Conservation (phyloP, 2,113 vertebrate species). For the Cygnus atratus region DNA sequence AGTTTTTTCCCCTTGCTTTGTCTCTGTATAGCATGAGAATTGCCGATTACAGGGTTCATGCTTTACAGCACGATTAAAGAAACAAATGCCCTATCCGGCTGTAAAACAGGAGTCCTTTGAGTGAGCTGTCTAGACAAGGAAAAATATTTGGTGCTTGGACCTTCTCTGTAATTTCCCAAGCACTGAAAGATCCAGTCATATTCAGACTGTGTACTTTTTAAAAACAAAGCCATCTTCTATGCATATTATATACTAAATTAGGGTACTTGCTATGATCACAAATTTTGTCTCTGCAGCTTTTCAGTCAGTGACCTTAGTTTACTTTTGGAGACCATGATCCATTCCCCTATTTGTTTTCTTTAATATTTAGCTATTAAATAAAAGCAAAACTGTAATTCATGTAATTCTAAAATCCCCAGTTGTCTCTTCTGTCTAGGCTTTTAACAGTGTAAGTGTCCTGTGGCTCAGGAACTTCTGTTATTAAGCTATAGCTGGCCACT, state of each 20-base stretch:
- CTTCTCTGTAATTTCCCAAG: conserved; percentile 36
- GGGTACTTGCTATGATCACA: not conserved
- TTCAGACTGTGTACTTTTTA: not conserved
- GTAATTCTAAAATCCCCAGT: not conserved
- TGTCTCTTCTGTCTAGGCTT: not conserved
- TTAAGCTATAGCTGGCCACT: not conserved
- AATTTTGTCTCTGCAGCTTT: not conserved
- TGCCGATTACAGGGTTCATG: conserved; percentile 13
- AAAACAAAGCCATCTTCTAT: not conserved
- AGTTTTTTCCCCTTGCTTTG: not conserved
- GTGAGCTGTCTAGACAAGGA: conserved; percentile 73
- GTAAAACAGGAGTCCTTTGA: conserved; percentile 69
- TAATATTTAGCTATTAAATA: not conserved
- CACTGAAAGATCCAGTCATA: not conserved
- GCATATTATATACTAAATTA: not conserved
- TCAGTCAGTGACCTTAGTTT: not conserved
- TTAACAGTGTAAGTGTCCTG: not conserved
- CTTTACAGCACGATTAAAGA: conserved; percentile 67
- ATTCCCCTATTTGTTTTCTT: not conserved
- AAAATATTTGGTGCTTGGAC: conserved; percentile 69
- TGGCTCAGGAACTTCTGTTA: not conserved
- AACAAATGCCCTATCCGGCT: conserved; percentile 57
- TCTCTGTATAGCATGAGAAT: conserved; percentile 5
- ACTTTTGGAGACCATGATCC: not conserved
- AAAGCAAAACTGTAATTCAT: not conserved